Base-by-base conservation (phyloP, 2,113 vertebrate species). In the Pelobates fuscus region DNA sequence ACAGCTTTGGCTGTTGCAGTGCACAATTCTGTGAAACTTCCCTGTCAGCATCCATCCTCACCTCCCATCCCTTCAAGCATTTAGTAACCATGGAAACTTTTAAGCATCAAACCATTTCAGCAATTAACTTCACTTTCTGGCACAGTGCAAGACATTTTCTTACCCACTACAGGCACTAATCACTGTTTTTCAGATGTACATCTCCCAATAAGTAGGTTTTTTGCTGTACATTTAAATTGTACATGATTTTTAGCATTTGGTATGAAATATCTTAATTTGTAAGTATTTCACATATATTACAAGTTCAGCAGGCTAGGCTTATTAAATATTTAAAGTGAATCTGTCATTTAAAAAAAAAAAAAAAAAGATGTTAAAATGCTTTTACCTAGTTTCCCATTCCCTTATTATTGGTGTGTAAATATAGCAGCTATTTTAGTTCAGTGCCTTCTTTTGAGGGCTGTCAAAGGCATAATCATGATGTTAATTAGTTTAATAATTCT, bases 91-190 rank as follows among this genome's bases (percentile, higher is more conserved):
- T 66, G 71, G 71, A 74, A 74, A 74, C 71, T 27, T 55, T 58
- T 43, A 74, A 74, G 71, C 71, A 74, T 74, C 71, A 74, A 66
- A 66, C 60, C 62, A 65, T 74, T 65, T 26, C 71, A 57, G 71
- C 71, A 74, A 74, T 74, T 74, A 74, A 57, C 62, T 74, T 74
- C 49, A 57, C 71, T 74, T 74, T 74, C 49, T 74, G 71, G 60
- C 25, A 65, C 61, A 74, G 62, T 74, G 61, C 62, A 74, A 74
- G 27, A 24, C 71, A 57, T 66, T 74, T 65, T 20, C 27, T 55
- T 73, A 21, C 27, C 61, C 30, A 55, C 71, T 65, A 64, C 61
- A 65, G 49, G 64, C 60, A 66, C 61, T 65, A 74, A 65, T 74
- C 71, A 74, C 44, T 65, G 29, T 66, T 55, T 74, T 74, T 57